Conservation (phyloP, 2,888 invertebrate species). For the Epinotia bilunana region DNA sequence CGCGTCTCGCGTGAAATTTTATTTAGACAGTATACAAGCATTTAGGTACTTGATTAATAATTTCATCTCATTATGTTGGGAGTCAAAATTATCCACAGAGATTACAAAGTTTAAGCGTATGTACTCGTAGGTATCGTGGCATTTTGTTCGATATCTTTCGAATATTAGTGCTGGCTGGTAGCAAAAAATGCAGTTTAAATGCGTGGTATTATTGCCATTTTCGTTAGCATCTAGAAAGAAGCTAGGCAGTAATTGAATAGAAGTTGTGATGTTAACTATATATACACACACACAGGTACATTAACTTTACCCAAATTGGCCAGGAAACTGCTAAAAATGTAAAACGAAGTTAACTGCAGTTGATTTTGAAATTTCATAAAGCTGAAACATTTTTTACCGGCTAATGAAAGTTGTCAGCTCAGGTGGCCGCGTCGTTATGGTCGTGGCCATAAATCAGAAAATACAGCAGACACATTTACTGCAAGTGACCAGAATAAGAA, state of each 20-base stretch:
- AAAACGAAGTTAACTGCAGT: conserved; percentile 9
- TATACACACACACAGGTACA: no score
- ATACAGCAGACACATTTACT: conserved; percentile 41
- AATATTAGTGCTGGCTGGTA: no score
- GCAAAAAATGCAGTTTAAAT: no score
- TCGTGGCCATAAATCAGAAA: conserved; percentile 60
- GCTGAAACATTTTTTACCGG: conserved; percentile 51
- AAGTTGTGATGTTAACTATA: not conserved
- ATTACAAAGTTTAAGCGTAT: no score
- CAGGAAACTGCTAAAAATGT: not conserved
- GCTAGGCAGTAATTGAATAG: not conserved
- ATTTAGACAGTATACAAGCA: not conserved
- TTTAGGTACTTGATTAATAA: not conserved
- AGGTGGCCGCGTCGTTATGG: conserved; percentile 57
- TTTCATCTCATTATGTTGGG: not conserved
- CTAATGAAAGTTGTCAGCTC: conserved; percentile 54
- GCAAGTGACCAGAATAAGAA: conserved; percentile 19
- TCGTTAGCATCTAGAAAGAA: no score
- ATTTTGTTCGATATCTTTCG: no score
- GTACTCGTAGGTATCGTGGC: no score
- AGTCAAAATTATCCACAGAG: not conserved
- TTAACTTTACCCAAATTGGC: no score
- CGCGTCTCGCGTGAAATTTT: not conserved
- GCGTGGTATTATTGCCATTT: no score
- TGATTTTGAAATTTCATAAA: conserved; percentile 32